These are phyloP conservation scores for Lethenteron camtschaticum DNA, from an alignment of 2,113 vertebrate genomes.

Conservation along the genomic window DNA sequence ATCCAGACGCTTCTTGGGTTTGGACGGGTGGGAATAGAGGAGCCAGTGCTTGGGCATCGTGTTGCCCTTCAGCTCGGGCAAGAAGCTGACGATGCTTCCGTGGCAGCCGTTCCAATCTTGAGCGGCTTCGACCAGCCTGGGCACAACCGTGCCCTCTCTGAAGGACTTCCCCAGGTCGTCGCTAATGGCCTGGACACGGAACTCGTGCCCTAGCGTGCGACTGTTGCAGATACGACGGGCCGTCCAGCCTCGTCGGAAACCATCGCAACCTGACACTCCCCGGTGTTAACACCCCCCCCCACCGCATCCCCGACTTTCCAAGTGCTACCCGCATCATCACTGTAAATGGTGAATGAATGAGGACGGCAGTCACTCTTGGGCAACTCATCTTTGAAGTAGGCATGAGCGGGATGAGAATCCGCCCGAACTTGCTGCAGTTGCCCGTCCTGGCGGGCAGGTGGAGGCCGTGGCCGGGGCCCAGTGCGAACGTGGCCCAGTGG, in stretches of 20 bases:
- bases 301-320: constrained; percentile 32
- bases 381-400: constrained; percentile 29
- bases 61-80: constrained; percentile 12
- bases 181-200: constrained; percentile 42
- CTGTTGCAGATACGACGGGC: constrained; percentile 47
- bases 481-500: constrained; percentile 60
- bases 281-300: constrained; percentile 13
- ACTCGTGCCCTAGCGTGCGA: constrained; percentile 20
- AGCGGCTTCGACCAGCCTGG: constrained; percentile 24
- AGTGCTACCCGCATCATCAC: constrained; percentile 36
- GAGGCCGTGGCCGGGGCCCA: constrained; percentile 66
- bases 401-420: constrained; percentile 47
- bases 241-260: constrained; percentile 19
- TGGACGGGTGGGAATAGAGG: constrained; percentile 56
- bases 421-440: constrained; percentile 19
- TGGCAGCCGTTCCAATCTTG: constrained; percentile 34
- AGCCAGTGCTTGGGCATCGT: constrained; percentile 27
- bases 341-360: constrained; percentile 47
- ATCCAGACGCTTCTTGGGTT: constrained; percentile 23
- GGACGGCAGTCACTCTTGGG: constrained; percentile 18
- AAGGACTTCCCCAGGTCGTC: constrained; percentile 27
- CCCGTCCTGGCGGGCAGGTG: constrained; percentile 20
- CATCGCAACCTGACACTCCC: constrained; percentile 65
- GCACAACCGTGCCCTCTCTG: constrained; percentile 16
- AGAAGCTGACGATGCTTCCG: constrained; percentile 60